A percentile compares a stretch with the other conserved stretches of the same genome.
Conservation (phyloP, 2,113 vertebrate genomes). For the Upupa epops region DNA sequence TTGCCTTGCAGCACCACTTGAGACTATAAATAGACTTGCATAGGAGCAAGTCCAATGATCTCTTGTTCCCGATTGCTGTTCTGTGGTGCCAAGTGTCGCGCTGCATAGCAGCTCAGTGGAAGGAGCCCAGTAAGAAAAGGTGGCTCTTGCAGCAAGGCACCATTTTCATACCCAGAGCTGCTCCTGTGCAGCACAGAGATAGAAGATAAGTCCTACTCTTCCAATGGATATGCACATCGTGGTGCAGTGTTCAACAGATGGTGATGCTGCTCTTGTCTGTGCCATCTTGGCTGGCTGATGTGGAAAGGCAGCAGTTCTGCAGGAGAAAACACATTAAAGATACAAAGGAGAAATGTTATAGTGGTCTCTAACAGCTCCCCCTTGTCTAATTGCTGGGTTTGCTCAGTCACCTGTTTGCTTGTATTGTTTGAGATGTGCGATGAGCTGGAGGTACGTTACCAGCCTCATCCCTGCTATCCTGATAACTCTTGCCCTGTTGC, state of each 20-base stretch:
- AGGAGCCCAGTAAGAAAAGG: background rate
- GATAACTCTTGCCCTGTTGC: constrained; percentile 1
- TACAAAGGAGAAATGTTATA: background rate
- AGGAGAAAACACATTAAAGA: background rate
- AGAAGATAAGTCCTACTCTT: background rate
- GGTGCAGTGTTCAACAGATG: background rate
- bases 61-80: background rate
- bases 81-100: accelerated
- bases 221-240: accelerated
- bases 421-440: accelerated
- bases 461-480: background rate
- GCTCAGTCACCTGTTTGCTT: background rate
- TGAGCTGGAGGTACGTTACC: background rate
- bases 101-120: background rate
- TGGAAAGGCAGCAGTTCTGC: background rate
- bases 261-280: background rate
- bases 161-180: background rate
- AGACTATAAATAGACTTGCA: background rate
- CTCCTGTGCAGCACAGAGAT: background rate
- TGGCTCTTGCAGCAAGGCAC: background rate
- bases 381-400: background rate
- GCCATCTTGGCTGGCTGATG: background rate
- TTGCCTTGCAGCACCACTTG: background rate
- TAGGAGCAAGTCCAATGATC: background rate
- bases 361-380: background rate